These are phyloP conservation scores for Synchiropus splendidus DNA, from an alignment of 2,113 vertebrate genomes.

Conservation along the genomic window DNA sequence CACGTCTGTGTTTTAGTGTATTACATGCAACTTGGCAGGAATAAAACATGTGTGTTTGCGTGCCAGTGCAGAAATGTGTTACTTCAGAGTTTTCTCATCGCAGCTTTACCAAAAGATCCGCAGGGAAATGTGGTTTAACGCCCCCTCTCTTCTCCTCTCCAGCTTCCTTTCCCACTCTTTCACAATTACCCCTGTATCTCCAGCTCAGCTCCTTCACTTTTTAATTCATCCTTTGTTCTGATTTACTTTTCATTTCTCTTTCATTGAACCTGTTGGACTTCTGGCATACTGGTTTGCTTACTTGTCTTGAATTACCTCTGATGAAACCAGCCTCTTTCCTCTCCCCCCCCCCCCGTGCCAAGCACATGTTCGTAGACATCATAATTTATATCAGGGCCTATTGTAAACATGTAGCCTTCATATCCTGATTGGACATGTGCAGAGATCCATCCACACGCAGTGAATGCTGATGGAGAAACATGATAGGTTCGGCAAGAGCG, in stretches of 20 bases:
- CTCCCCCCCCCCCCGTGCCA: not conserved
- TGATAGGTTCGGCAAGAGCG: slow-evolving; percentile 39
- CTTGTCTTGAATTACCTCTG: not conserved
- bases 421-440: slow-evolving; percentile 20
- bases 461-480: slow-evolving; percentile 44
- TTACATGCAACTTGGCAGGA: slow-evolving; percentile 44
- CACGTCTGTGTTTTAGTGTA: slow-evolving; percentile 37
- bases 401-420: slow-evolving; percentile 13
- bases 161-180: slow-evolving; percentile 26
- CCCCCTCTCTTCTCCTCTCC: slow-evolving; percentile 42
- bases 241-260: slow-evolving; percentile 8
- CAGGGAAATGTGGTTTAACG: slow-evolving; percentile 53
- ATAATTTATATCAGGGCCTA: slow-evolving; percentile 34
- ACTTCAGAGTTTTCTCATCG: slow-evolving; percentile 43
- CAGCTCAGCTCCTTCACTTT: slow-evolving; percentile 9
- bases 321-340: slow-evolving; percentile 4
- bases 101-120: slow-evolving; percentile 43
- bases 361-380: slow-evolving; percentile 3
- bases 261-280: slow-evolving; percentile 10
- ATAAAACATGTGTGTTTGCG: slow-evolving; percentile 26
- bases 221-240: slow-evolving; percentile 7
- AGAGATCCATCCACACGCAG: slow-evolving; percentile 24
- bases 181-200: slow-evolving; percentile 18
- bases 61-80: slow-evolving; percentile 34
- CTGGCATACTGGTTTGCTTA: slow-evolving; percentile 11